Percentiles rank a stretch among this genome's conserved stretches.
These are phyloP conservation scores for Akabosia matsudoensis DNA, from an alignment of 1,140 invertebrate species.

Conservation along the genomic window DNA sequence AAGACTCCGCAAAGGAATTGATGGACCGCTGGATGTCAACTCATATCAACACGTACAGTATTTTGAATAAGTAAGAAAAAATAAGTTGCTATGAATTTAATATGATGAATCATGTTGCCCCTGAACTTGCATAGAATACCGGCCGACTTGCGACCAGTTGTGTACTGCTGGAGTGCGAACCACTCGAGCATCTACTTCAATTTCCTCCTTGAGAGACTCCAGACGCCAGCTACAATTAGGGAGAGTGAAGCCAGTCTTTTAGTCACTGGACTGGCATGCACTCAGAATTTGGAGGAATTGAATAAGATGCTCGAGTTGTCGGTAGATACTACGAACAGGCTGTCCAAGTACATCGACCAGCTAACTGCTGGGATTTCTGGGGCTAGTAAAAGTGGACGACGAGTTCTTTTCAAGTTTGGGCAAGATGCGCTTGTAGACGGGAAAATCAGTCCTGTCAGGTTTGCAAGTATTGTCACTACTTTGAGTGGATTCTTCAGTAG, in stretches of 20 bases:
- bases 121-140: conserved; percentile 11
- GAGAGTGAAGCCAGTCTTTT: too few relatives aligned
- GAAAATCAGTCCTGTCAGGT: not conserved
- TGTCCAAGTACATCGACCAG: too few relatives aligned
- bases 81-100: not conserved
- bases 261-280: too few relatives aligned
- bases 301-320: too few relatives aligned
- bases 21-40: conserved; percentile 19
- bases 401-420: not conserved
- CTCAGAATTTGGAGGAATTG: too few relatives aligned
- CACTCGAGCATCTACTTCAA: too few relatives aligned
- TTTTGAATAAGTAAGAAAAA: not conserved
- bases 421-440: not conserved
- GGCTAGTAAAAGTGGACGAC: not conserved
- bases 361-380: too few relatives aligned
- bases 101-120: too few relatives aligned
- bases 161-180: too few relatives aligned
- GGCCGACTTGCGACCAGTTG: not conserved
- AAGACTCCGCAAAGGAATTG: conserved; percentile 22
- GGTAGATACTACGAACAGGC: too few relatives aligned
- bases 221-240: too few relatives aligned
- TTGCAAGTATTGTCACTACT: not conserved
- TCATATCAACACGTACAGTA: conserved; percentile 21
- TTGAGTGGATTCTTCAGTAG: not conserved
- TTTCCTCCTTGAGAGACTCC: too few relatives aligned